These are phyloP conservation scores for Amphipoea oculea DNA, from an alignment of 2,888 invertebrate genomes.

Conservation along the genomic window DNA sequence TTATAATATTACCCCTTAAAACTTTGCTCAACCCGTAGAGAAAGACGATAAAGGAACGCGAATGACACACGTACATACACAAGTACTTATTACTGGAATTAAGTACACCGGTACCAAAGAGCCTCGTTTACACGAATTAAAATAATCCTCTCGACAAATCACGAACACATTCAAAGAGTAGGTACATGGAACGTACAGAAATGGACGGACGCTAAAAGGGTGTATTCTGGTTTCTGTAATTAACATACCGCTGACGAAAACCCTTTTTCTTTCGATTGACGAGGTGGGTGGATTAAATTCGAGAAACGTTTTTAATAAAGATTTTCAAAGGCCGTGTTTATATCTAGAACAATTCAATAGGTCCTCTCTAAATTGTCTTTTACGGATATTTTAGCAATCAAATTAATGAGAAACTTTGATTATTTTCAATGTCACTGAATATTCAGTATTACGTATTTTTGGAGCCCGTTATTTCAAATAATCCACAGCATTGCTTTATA, in stretches of 20 bases:
- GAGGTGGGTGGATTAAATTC: constrained; percentile 72
- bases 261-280: constrained; percentile 79
- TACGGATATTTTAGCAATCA: constrained; percentile 51
- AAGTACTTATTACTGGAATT: constrained; percentile 55
- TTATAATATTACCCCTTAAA: constrained; percentile 50
- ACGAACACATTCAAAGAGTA: constrained; percentile 64
- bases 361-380: constrained; percentile 47
- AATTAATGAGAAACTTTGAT: constrained; percentile 38
- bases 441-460: not conserved
- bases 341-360: constrained; percentile 53
- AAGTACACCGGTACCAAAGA: constrained; percentile 52
- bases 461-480: not conserved
- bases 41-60: constrained; percentile 52
- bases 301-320: constrained; percentile 70
- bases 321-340: constrained; percentile 61
- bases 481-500: not conserved
- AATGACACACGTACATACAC: constrained; percentile 50
- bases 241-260: constrained; percentile 79
- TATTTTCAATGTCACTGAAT: constrained; percentile 15
- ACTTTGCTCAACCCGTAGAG: constrained; percentile 38
- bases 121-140: constrained; percentile 64
- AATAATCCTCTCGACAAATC: constrained; percentile 71
- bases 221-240: constrained; percentile 80
- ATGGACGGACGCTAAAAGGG: constrained; percentile 77
- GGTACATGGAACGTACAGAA: constrained; percentile 72